These are phyloP conservation scores for Agraylea sexmaculata DNA, from an alignment of 1,140 invertebrate species.

Conservation along the genomic window DNA sequence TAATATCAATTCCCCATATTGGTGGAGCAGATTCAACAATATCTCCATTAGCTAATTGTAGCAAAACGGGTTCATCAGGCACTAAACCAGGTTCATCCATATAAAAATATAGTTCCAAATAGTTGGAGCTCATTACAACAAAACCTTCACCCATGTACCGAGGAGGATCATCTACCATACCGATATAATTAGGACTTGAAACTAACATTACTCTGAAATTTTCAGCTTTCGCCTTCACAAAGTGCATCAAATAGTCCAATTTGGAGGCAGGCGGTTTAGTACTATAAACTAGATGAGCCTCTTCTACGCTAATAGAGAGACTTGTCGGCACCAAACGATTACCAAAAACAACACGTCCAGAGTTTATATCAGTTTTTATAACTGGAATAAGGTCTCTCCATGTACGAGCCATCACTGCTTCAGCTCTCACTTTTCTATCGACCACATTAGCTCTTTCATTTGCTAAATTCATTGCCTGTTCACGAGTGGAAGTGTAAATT, in stretches of 20 bases:
- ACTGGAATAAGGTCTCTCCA: conserved; percentile 96
- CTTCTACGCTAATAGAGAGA: conserved; percentile 84
- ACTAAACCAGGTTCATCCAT: conserved; percentile 90
- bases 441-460: conserved; percentile 43
- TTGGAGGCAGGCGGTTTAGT: conserved; percentile 88
- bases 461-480: conserved; percentile 48
- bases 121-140: conserved; percentile 89
- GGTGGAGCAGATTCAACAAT: conserved; percentile 83
- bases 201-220: conserved; percentile 91
- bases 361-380: conserved; percentile 87
- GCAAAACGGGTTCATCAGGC: conserved; percentile 77
- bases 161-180: conserved; percentile 88
- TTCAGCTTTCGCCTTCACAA: conserved; percentile 87
- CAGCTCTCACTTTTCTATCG: conserved; percentile 53
- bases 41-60: conserved; percentile 87
- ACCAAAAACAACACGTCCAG: conserved; percentile 89
- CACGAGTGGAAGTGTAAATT: conserved; percentile 30
- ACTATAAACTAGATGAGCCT: conserved; percentile 89
- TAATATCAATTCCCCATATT: conserved; percentile 90
- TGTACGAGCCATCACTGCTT: conserved; percentile 66
- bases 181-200: conserved; percentile 87
- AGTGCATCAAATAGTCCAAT: conserved; percentile 93
- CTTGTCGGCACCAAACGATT: conserved; percentile 90
- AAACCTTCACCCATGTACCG: conserved; percentile 97
- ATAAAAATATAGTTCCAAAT: conserved; percentile 90